A percentile compares a stretch with the other conserved stretches of the same genome.
These are phyloP conservation scores for Lota lota DNA, from an alignment of 2,113 vertebrate species.

Conservation along the genomic window DNA sequence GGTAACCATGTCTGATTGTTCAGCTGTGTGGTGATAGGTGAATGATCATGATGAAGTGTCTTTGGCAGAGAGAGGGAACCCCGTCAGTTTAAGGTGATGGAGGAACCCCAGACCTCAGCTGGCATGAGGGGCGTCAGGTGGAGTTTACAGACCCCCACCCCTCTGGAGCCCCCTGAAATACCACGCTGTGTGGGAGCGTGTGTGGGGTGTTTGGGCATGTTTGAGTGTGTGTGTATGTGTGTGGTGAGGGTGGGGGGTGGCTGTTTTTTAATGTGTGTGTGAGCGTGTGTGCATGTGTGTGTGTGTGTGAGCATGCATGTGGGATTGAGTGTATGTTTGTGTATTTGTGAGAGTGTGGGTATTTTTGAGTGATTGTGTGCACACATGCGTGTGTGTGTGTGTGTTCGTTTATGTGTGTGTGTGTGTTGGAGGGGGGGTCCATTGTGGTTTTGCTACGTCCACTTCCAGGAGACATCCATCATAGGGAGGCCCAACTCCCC, in stretches of 20 bases:
- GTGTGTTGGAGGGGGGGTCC: slow-evolving; percentile 47
- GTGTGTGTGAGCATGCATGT: neutral
- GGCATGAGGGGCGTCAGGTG: neutral
- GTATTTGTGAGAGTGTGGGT: slow-evolving; percentile 10
- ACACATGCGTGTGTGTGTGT: slow-evolving; percentile 6
- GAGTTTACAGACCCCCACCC: neutral
- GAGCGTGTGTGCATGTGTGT: slow-evolving; percentile 11
- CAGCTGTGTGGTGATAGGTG: too few species aligned
- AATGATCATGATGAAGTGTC: too few species aligned
- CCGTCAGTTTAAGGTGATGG: neutral
- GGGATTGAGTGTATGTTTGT: neutral
- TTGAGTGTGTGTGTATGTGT: neutral
- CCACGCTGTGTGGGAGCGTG: neutral
- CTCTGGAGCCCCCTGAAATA: neutral
- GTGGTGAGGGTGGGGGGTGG: neutral
- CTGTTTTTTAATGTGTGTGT: neutral
- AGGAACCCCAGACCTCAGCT: neutral
- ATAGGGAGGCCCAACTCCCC: slow-evolving; percentile 45
- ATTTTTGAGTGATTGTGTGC: neutral
- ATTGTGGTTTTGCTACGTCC: slow-evolving; percentile 73
- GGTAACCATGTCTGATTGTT: too few species aligned
- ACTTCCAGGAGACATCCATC: slow-evolving; percentile 78
- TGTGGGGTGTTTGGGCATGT: slow-evolving; percentile 5
- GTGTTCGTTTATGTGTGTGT: slow-evolving; percentile 20
- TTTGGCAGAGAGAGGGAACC: neutral